Percentiles rank a stretch among this genome's conserved stretches.
Evolutionary conservation across 2,888 invertebrate genomes (phyloP).

Genomic region (Aphrophora alni): DNA sequence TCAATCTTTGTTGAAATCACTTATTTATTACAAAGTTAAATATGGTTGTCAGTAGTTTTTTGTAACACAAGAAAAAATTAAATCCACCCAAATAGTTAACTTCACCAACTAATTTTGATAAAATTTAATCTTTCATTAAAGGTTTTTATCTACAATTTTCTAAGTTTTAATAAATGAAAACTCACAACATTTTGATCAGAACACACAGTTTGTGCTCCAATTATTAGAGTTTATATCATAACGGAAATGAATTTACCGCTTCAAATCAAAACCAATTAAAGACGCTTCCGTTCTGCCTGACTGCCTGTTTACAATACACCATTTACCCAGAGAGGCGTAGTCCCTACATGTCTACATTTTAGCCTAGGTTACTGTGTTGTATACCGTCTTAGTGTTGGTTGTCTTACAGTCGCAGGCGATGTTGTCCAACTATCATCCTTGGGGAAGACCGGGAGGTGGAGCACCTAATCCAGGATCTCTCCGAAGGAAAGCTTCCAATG

Average conservation of each 20-base stretch:
- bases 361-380: not conserved
- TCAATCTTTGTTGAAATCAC: too few species aligned
- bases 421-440: slow-evolving; percentile 77
- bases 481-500: slow-evolving; percentile 66
- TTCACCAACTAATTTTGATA: too few species aligned
- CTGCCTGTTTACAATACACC: not conserved
- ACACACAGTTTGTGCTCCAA: too few species aligned
- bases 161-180: too few species aligned
- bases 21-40: too few species aligned
- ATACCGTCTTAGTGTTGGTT: not conserved
- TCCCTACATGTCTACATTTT: not conserved
- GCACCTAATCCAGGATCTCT: slow-evolving; percentile 70
- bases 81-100: too few species aligned
- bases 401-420: slow-evolving; percentile 67
- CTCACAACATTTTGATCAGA: too few species aligned
- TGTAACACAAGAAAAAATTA: too few species aligned
- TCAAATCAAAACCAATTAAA: not conserved
- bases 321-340: not conserved
- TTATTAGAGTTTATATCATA: too few species aligned
- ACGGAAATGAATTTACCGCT: not conserved
- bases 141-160: too few species aligned
- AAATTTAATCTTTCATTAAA: too few species aligned
- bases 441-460: slow-evolving; percentile 78
- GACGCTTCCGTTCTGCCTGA: not conserved
- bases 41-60: too few species aligned